phyloP scores from a whole-genome alignment of 2,888 invertebrate species.

The Allygus modestus region DNA sequence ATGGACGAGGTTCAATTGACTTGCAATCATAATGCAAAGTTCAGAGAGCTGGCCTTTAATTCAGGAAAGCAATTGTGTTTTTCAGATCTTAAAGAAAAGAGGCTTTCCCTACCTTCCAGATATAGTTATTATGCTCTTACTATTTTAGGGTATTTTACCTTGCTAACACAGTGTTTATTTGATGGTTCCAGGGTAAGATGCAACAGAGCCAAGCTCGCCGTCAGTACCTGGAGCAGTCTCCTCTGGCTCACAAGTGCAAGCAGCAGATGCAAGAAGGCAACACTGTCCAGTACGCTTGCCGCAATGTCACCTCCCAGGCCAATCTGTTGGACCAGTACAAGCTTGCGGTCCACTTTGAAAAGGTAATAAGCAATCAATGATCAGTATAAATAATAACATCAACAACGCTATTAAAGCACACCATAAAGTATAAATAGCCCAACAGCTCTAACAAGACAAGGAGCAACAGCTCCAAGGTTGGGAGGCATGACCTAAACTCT shows the following conservation, averaged over 20 bases:
- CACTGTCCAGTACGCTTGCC: constrained; percentile 78
- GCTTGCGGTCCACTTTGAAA: constrained; percentile 75
- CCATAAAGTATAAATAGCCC: too few relatives aligned
- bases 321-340: constrained; percentile 77
- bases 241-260: constrained; percentile 76
- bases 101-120: too few relatives aligned
- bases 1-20: neutral
- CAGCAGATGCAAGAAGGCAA: constrained; percentile 78
- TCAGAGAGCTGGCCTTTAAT: too few relatives aligned
- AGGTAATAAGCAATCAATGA: too few relatives aligned
- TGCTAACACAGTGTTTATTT: neutral
- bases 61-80: too few relatives aligned
- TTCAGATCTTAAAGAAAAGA: too few relatives aligned
- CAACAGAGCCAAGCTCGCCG: constrained; percentile 77
- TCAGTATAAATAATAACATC: too few relatives aligned
- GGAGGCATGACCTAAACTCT: too few relatives aligned
- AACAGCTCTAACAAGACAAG: too few relatives aligned
- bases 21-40: neutral
- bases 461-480: too few relatives aligned
- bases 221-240: constrained; percentile 76
- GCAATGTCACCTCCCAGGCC: constrained; percentile 77
- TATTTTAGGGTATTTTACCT: neutral
- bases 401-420: neutral
- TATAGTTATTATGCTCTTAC: too few relatives aligned
- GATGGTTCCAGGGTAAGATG: constrained; percentile 71